Conservation (phyloP, 2,797 vertebrate genomes). For the Poecilia gillii region DNA sequence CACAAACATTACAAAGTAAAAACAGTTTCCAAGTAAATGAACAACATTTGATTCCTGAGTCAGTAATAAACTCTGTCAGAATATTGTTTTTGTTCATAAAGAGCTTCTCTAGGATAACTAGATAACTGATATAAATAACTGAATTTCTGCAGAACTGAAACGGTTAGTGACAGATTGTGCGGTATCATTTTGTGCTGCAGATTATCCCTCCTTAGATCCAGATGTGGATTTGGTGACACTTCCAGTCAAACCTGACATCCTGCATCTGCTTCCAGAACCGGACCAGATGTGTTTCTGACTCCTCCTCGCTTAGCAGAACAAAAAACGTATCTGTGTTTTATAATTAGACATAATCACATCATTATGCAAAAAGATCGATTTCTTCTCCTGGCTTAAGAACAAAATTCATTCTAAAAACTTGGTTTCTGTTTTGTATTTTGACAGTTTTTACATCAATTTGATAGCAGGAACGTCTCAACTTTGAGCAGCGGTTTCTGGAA, state of each 20-base stretch:
- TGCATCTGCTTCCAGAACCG: conserved; percentile 9
- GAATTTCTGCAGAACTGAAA: background rate
- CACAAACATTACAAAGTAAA: background rate
- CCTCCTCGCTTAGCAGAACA: background rate
- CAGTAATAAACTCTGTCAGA: background rate
- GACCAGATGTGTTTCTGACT: conserved; percentile 20
- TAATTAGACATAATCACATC: conserved; percentile 12
- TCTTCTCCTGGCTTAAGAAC: conserved; percentile 4
- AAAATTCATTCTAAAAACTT: conserved; percentile 29
- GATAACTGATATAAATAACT: background rate
- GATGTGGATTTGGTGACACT: conserved; percentile 36
- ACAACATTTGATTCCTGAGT: background rate
- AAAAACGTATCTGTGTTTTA: conserved; percentile 7
- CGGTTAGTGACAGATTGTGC: conserved; percentile 2
- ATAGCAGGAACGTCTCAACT: background rate
- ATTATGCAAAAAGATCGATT: conserved; percentile 13
- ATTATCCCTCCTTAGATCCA: conserved; percentile 28
- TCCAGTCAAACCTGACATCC: conserved; percentile 26
- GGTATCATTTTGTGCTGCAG: background rate
- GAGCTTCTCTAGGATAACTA: background rate
- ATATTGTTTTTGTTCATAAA: background rate
- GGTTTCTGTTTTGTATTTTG: conserved; percentile 12
- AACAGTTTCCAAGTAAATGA: background rate
- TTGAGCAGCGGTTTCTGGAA: background rate
- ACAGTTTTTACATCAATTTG: background rate